Evolutionary conservation across 2,888 invertebrate species (phyloP).

Genomic region (Lycocerus yunnanus): DNA sequence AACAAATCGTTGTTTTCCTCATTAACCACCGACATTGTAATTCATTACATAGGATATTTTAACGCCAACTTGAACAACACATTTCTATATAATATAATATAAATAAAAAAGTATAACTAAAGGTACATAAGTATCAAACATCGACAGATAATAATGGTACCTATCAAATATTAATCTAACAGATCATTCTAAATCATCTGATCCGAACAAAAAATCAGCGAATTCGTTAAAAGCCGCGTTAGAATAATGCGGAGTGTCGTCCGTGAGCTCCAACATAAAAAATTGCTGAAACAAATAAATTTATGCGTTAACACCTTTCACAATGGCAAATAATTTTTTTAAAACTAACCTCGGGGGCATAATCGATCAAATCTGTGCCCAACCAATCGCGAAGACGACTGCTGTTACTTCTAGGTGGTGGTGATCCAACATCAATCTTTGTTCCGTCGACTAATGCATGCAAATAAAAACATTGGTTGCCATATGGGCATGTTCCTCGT

Average conservation of each 20-base stretch:
- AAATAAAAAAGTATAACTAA: background rate
- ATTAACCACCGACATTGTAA: background rate
- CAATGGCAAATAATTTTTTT: background rate
- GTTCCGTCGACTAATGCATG: slow-evolving; percentile 79
- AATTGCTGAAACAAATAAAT: slow-evolving; percentile 61
- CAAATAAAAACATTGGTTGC: slow-evolving; percentile 85
- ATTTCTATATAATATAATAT: background rate
- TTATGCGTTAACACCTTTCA: slow-evolving; percentile 6
- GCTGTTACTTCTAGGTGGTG: slow-evolving; percentile 56
- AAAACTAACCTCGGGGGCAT: background rate
- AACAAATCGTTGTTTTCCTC: background rate
- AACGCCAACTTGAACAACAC: background rate
- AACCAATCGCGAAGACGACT: background rate
- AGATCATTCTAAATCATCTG: slow-evolving; percentile 63
- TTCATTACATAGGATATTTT: background rate
- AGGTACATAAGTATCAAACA: background rate
- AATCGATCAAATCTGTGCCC: slow-evolving; percentile 2
- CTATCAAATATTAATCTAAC: slow-evolving; percentile 41
- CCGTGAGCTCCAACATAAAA: slow-evolving; percentile 72
- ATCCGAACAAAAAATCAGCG: slow-evolving; percentile 62
- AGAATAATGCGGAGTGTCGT: slow-evolving; percentile 62
- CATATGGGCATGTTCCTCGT: slow-evolving; percentile 83
- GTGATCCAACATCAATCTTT: slow-evolving; percentile 70
- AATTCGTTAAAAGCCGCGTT: slow-evolving; percentile 59
- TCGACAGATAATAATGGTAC: background rate